phyloP scores from a whole-genome alignment of 2,888 invertebrate genomes.

The Mechanitis mazaeus region DNA sequence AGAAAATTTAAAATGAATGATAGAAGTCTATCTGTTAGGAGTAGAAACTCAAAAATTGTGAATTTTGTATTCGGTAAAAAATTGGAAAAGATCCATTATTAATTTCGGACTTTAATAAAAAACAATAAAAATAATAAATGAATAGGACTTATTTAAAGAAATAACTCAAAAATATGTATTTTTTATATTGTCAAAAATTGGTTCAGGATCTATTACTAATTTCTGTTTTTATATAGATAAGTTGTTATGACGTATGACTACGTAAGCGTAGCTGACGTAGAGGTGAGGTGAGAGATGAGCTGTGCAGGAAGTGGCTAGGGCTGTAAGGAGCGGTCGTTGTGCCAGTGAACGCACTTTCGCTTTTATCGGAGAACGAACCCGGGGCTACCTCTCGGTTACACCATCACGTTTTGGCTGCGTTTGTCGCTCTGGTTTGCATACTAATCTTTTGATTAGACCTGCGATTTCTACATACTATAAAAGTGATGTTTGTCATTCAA shows the following conservation, averaged over 20 bases:
- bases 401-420: conserved; percentile 68
- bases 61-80: no score
- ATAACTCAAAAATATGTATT: no score
- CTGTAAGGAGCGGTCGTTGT: conserved; percentile 70
- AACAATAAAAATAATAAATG: no score
- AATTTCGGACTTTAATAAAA: no score
- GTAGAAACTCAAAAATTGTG: no score
- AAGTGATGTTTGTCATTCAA: conserved; percentile 7
- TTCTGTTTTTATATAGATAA: background rate
- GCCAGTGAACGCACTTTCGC: conserved; percentile 76
- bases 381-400: conserved; percentile 68
- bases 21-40: no score
- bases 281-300: conserved; percentile 51
- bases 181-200: no score
- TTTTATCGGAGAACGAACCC: conserved; percentile 76
- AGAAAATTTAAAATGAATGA: no score
- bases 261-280: conserved; percentile 34
- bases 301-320: conserved; percentile 54
- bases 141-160: no score
- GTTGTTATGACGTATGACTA: conserved; percentile 2
- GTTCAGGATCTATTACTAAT: no score
- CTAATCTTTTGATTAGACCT: conserved; percentile 61
- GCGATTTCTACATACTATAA: conserved; percentile 57
- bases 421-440: conserved; percentile 62
- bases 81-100: no score